These are phyloP conservation scores for Diaprepes abbreviatus DNA, from an alignment of 2,888 invertebrate species.

Conservation along the genomic window DNA sequence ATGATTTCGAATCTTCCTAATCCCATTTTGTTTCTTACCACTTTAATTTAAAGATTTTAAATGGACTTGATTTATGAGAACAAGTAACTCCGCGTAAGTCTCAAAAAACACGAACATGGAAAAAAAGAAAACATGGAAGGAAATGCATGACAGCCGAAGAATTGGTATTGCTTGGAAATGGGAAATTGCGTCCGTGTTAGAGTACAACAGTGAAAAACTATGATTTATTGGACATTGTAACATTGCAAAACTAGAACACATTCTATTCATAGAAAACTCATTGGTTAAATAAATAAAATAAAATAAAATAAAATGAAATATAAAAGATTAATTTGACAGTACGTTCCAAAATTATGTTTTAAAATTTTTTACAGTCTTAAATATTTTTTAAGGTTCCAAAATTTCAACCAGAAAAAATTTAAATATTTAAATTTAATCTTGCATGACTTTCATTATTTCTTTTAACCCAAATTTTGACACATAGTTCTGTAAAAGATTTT, in stretches of 20 bases:
- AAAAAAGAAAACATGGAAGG: slow-evolving; percentile 36
- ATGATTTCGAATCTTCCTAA: slow-evolving; percentile 20
- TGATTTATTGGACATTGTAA: slow-evolving; percentile 35
- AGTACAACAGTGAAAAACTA: slow-evolving; percentile 33
- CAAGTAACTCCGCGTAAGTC: slow-evolving; percentile 38
- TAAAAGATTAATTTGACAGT: too few relatives aligned
- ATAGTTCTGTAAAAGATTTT: too few relatives aligned
- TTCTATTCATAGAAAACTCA: slow-evolving; percentile 27
- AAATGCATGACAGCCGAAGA: slow-evolving; percentile 41
- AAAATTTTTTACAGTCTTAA: too few relatives aligned
- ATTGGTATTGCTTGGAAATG: slow-evolving; percentile 38
- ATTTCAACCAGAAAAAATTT: too few relatives aligned
- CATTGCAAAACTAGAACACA: slow-evolving; percentile 9
- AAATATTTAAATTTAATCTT: too few relatives aligned
- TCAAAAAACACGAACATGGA: slow-evolving; percentile 30
- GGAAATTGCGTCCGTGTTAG: slow-evolving; percentile 36
- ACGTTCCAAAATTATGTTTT: too few relatives aligned
- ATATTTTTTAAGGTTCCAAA: too few relatives aligned
- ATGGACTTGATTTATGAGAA: slow-evolving; percentile 38
- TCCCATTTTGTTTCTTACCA: slow-evolving; percentile 30
- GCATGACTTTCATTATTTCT: too few relatives aligned
- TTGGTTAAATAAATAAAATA: background rate
- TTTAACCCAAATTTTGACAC: too few relatives aligned
- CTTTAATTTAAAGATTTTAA: slow-evolving; percentile 45
- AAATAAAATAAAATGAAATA: too few relatives aligned